Evolutionary conservation across 2,113 vertebrate species (phyloP).

Genomic region (Helogale parvula): DNA sequence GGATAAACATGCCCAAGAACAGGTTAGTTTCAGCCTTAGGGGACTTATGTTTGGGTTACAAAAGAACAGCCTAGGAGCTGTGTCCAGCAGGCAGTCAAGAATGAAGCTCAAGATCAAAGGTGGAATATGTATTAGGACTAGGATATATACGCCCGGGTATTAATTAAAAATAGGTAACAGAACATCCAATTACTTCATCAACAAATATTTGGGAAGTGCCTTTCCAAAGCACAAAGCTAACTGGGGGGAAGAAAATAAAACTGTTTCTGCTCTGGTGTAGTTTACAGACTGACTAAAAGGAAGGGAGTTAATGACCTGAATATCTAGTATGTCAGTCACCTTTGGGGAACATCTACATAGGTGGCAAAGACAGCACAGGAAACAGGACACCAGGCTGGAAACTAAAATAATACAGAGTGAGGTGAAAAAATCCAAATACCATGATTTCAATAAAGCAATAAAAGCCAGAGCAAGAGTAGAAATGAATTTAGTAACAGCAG

Average conservation of each 20-base stretch:
- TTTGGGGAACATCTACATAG: background rate
- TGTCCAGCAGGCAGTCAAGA: background rate
- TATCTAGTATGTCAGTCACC: background rate
- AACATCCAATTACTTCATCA: background rate
- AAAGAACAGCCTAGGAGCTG: background rate
- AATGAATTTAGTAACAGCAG: background rate
- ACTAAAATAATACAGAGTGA: background rate
- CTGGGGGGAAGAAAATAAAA: background rate
- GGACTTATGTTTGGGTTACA: background rate
- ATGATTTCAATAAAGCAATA: background rate
- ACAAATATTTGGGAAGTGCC: background rate
- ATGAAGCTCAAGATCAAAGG: background rate
- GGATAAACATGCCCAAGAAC: background rate
- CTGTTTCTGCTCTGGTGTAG: background rate
- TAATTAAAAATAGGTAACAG: background rate
- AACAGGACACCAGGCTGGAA: background rate
- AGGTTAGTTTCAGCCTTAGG: background rate
- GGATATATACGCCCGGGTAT: background rate
- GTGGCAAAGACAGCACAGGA: background rate
- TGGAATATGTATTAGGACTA: background rate
- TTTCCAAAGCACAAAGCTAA: background rate
- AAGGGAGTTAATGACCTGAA: background rate
- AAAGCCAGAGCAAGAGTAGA: background rate
- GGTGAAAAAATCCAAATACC: background rate
- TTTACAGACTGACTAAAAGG: background rate